Evolutionary conservation across 2,113 vertebrate species (phyloP).

Genomic region (Gallinago undulata): DNA sequence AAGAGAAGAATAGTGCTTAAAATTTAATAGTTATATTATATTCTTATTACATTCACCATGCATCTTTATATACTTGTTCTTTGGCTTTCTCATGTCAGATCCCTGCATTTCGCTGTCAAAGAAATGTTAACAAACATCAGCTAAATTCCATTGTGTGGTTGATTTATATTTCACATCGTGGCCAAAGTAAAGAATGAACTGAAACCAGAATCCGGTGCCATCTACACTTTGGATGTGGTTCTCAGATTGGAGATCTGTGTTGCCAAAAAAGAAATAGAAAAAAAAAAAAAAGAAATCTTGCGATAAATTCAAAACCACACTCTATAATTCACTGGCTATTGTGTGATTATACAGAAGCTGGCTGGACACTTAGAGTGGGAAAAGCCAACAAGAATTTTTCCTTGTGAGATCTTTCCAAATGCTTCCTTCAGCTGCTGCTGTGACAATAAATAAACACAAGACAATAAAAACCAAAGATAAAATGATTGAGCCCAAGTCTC

Average conservation of each 20-base stretch:
- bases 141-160: neutral
- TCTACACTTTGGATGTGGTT: neutral
- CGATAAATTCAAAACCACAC: conserved; percentile 4
- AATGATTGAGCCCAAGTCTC: neutral
- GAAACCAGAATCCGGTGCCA: conserved; percentile 24
- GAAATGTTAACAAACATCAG: neutral
- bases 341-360: conserved; percentile 47
- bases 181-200: conserved; percentile 33
- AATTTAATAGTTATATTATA: neutral
- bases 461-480: neutral
- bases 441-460: conserved; percentile 8
- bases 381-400: conserved; percentile 19
- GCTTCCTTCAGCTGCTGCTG: conserved; percentile 39
- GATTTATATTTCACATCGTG: neutral
- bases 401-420: conserved; percentile 36
- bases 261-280: neutral
- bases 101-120: neutral
- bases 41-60: neutral
- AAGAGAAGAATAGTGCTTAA: neutral
- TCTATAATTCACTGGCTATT: conserved; percentile 45
- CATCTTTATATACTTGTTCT: neutral
- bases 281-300: neutral
- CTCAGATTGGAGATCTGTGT: neutral
- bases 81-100: neutral
- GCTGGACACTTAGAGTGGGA: neutral